These are phyloP conservation scores for Labeo calbasu DNA, from an alignment of 2,797 vertebrate species.

Conservation along the genomic window DNA sequence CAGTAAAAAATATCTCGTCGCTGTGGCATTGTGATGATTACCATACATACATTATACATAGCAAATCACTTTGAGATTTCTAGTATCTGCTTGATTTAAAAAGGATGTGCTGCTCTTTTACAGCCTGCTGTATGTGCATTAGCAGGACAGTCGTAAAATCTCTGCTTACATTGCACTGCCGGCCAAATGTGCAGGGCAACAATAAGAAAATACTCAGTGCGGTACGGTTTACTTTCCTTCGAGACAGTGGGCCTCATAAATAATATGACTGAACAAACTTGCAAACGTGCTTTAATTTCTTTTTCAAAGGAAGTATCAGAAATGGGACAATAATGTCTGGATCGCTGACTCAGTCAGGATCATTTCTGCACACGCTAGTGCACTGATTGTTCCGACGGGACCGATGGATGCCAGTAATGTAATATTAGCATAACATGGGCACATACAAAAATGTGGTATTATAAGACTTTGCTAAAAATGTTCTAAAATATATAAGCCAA, in stretches of 20 bases:
- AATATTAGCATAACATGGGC: neutral
- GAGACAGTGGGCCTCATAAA: conserved; percentile 43
- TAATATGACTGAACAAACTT: conserved; percentile 35
- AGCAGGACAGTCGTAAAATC: conserved; percentile 54
- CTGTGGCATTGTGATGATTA: conserved; percentile 31
- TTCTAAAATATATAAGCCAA: neutral
- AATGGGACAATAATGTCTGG: conserved; percentile 26
- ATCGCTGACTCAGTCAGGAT: conserved; percentile 27
- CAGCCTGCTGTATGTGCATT: conserved; percentile 55
- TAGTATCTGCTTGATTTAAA: conserved; percentile 17
- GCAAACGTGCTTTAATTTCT: conserved; percentile 27
- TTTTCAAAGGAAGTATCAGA: conserved; percentile 27
- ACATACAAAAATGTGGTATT: neutral
- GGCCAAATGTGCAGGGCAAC: conserved; percentile 39
- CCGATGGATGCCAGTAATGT: neutral
- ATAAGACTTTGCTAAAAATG: neutral
- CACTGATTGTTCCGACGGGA: neutral
- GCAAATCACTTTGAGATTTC: conserved; percentile 41
- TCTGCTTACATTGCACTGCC: conserved; percentile 55
- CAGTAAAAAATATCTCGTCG: conserved; percentile 32
- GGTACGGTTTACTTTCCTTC: neutral
- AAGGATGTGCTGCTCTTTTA: conserved; percentile 46
- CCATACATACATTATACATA: conserved; percentile 48
- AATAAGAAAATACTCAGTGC: conserved; percentile 29
- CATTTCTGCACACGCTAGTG: neutral